phyloP scores from a whole-genome alignment of 2,888 invertebrate genomes.

The Catocala fraxini region DNA sequence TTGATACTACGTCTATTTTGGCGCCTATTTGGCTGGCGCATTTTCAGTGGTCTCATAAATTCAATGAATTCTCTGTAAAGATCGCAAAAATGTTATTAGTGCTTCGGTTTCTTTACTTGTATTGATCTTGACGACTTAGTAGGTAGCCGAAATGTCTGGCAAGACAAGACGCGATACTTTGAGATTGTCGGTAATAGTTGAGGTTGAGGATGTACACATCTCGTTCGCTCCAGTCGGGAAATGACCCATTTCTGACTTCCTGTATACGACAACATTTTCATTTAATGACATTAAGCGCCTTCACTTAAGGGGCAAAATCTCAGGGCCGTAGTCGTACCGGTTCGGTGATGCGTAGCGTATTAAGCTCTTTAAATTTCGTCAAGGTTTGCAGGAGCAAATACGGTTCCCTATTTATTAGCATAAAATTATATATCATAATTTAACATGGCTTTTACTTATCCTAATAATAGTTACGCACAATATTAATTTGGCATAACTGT shows the following conservation, averaged over 20 bases:
- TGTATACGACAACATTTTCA: slow-evolving; percentile 5
- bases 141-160: neutral
- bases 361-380: neutral
- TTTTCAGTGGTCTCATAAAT: no score
- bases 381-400: neutral
- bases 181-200: neutral
- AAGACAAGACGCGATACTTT: slow-evolving; percentile 1
- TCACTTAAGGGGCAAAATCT: slow-evolving; percentile 1
- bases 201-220: slow-evolving; percentile 2
- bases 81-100: neutral
- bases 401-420: no score
- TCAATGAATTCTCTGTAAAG: no score
- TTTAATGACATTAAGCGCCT: slow-evolving; percentile 3
- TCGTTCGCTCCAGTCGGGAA: slow-evolving; percentile 4
- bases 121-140: slow-evolving; percentile 5
- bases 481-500: no score
- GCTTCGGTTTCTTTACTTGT: neutral
- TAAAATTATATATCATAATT: no score
- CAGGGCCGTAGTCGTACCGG: neutral
- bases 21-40: no score
- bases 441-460: no score
- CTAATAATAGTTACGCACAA: no score
- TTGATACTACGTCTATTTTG: neutral
- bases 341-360: neutral
- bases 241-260: slow-evolving; percentile 4